These are phyloP conservation scores for Bombus soroeensis DNA, from an alignment of 1,140 invertebrate genomes.

Conservation along the genomic window DNA sequence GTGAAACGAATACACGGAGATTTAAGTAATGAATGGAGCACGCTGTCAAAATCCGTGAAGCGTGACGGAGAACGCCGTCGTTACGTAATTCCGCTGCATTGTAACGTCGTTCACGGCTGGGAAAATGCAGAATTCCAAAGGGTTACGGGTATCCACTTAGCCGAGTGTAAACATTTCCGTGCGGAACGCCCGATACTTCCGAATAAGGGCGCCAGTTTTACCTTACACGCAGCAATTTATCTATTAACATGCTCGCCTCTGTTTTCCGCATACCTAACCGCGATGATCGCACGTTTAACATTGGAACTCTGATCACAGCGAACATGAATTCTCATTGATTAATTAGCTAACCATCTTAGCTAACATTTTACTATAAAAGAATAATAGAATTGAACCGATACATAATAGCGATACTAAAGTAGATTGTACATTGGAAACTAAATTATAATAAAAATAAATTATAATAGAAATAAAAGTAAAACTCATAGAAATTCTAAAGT, in stretches of 20 bases:
- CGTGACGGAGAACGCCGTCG: slow-evolving; percentile 67
- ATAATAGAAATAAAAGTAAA: no score
- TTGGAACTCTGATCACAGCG: neutral
- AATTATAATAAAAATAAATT: neutral
- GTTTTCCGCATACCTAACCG: slow-evolving; percentile 23
- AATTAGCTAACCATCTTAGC: neutral
- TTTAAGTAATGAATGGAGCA: slow-evolving; percentile 68
- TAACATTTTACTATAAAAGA: no score
- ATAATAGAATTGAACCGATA: no score
- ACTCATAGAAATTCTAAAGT: no score
- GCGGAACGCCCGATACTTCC: slow-evolving; percentile 20
- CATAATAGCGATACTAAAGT: no score
- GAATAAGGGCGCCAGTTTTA: slow-evolving; percentile 12
- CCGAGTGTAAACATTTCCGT: slow-evolving; percentile 50
- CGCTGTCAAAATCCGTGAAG: slow-evolving; percentile 69
- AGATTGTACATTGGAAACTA: neutral
- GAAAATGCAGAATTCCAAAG: slow-evolving; percentile 67
- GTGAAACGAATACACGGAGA: slow-evolving; percentile 12
- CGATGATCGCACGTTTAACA: neutral
- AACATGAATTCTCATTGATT: neutral
- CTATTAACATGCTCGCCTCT: neutral
- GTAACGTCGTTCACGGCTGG: slow-evolving; percentile 59
- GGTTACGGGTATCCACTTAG: slow-evolving; percentile 29
- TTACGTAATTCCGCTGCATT: slow-evolving; percentile 64
- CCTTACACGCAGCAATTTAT: neutral